These are phyloP conservation scores for Epinephelus moara DNA, from an alignment of 2,113 vertebrate genomes.

Conservation along the genomic window DNA sequence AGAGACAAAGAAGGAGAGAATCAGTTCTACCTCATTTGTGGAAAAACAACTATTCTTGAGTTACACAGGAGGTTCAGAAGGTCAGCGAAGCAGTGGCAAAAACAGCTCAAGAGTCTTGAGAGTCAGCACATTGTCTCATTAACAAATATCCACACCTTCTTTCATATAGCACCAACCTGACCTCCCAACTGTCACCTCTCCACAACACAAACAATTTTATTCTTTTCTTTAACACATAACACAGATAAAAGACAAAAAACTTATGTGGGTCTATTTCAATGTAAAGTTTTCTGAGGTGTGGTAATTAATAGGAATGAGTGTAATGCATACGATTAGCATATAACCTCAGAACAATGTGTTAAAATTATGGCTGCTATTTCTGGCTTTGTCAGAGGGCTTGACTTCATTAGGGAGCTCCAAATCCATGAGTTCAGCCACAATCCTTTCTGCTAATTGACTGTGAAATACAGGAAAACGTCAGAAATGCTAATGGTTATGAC, in stretches of 20 bases:
- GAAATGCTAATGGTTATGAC: conserved; percentile 50
- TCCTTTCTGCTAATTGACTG: conserved; percentile 49
- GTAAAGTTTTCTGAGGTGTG: conserved; percentile 19
- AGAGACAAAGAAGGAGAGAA: conserved; percentile 2
- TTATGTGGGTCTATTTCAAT: background rate
- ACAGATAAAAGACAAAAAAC: background rate
- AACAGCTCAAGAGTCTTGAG: background rate
- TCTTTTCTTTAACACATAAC: background rate
- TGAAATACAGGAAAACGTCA: conserved; percentile 52
- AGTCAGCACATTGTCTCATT: conserved; percentile 6
- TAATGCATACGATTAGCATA: conserved; percentile 48
- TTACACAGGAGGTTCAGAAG: conserved; percentile 9
- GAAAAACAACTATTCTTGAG: conserved; percentile 2
- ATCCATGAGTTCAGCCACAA: conserved; percentile 37
- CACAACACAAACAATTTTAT: background rate
- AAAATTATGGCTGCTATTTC: conserved; percentile 45
- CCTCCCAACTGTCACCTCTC: background rate
- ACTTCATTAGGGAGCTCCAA: conserved; percentile 56
- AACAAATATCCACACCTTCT: background rate
- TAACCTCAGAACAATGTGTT: conserved; percentile 44
- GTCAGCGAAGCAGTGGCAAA: background rate
- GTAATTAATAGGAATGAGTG: conserved; percentile 32
- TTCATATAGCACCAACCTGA: background rate
- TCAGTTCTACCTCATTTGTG: background rate
- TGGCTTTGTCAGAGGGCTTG: conserved; percentile 29